A percentile compares a stretch with the other conserved stretches of the same genome.
Conservation (phyloP, 2,113 vertebrate species). For the Notothenia coriiceps region DNA sequence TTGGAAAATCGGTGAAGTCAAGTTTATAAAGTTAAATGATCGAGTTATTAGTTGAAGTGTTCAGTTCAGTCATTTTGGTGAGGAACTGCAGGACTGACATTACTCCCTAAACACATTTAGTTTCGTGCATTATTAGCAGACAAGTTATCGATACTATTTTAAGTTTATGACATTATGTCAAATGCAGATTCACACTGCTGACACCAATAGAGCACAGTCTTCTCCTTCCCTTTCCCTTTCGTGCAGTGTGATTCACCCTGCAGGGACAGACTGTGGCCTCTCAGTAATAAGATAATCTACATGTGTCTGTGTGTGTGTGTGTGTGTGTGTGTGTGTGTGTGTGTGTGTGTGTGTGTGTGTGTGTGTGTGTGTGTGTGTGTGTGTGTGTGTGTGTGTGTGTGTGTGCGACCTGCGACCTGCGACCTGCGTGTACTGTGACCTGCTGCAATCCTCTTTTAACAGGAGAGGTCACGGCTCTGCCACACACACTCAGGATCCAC, state of each 20-base stretch:
- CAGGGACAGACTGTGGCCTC: slow-evolving; percentile 41
- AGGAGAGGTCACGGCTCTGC: slow-evolving; percentile 1
- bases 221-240: slow-evolving; percentile 22
- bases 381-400: too few species aligned
- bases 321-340: slow-evolving; percentile 27
- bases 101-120: background rate
- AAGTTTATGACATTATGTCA: background rate
- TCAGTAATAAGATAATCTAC: slow-evolving; percentile 48
- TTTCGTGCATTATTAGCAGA: background rate
- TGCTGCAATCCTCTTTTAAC: slow-evolving; percentile 38
- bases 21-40: background rate
- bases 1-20: background rate
- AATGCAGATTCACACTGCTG: background rate
- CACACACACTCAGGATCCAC: slow-evolving; percentile 9
- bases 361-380: too few species aligned
- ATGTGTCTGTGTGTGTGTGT: background rate
- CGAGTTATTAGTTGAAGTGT: background rate
- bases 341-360: background rate
- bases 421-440: too few species aligned
- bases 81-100: too few species aligned
- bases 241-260: slow-evolving; percentile 18
- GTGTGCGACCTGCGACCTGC: too few species aligned
- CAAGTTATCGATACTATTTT: background rate
- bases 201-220: background rate
- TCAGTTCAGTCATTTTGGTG: background rate